A percentile compares a stretch with the other conserved stretches of the same genome.
Evolutionary conservation across 1,140 invertebrate genomes (phyloP).

Genomic region (Heliconius hewitsoni): DNA sequence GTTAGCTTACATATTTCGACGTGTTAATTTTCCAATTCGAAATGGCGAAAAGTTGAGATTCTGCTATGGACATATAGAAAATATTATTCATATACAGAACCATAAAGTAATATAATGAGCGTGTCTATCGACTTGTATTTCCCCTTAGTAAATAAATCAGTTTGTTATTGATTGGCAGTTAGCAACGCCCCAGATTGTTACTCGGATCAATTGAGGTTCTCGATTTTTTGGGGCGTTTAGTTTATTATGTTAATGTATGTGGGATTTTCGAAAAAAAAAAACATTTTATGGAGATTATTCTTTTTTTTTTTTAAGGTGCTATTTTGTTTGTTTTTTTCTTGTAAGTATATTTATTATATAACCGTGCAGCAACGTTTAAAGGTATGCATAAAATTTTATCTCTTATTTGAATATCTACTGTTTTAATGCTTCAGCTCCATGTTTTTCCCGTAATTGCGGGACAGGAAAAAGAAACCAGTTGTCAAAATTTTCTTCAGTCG

Average conservation of each 20-base stretch:
- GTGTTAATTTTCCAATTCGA: too few species aligned
- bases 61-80: too few species aligned
- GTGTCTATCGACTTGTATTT: conserved; percentile 14
- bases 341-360: too few species aligned
- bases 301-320: neutral
- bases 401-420: too few species aligned
- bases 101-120: neutral
- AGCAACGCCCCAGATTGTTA: conserved; percentile 46
- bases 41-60: too few species aligned
- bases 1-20: too few species aligned
- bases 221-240: conserved; percentile 20
- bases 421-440: too few species aligned
- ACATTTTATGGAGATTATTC: neutral
- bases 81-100: conserved; percentile 22
- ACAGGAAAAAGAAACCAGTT: too few species aligned
- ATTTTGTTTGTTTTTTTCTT: neutral
- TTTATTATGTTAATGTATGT: conserved; percentile 41
- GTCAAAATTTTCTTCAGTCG: too few species aligned
- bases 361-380: too few species aligned
- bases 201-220: conserved; percentile 28
- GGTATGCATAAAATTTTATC: too few species aligned
- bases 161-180: conserved; percentile 75
- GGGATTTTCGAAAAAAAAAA: conserved; percentile 27
- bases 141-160: conserved; percentile 68
- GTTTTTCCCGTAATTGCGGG: too few species aligned